phyloP scores from a whole-genome alignment of 2,113 vertebrate species.

The Ibidorhyncha struthersii region DNA sequence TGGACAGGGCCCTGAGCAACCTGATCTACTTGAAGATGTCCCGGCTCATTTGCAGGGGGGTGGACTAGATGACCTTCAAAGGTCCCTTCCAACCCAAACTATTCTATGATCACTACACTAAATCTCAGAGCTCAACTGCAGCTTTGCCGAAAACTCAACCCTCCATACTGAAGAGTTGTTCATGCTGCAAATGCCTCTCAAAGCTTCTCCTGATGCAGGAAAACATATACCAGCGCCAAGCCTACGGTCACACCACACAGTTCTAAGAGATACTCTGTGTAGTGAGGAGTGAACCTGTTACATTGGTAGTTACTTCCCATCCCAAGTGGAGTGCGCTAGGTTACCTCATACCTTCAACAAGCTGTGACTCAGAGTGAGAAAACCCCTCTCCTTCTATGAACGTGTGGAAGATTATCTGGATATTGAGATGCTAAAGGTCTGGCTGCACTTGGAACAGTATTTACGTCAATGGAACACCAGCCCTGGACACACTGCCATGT shows the following conservation, averaged over 20 bases:
- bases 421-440: background rate
- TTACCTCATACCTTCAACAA: background rate
- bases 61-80: background rate
- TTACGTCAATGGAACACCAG: background rate
- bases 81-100: background rate
- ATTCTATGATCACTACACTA: background rate
- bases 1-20: background rate
- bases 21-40: background rate
- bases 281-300: background rate
- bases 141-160: background rate
- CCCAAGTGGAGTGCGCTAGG: background rate
- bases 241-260: background rate
- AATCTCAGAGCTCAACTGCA: background rate
- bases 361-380: background rate
- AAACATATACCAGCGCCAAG: background rate
- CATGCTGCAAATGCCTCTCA: background rate
- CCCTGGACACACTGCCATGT: background rate
- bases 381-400: background rate
- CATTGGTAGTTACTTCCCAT: background rate
- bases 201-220: background rate
- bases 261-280: background rate
- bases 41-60: too few relatives aligned
- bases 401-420: background rate
- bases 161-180: background rate
- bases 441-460: background rate